Percentiles rank a stretch among this genome's conserved stretches.
These are phyloP conservation scores for Hylaeus volcanicus DNA, from an alignment of 1,140 invertebrate species.

Conservation along the genomic window DNA sequence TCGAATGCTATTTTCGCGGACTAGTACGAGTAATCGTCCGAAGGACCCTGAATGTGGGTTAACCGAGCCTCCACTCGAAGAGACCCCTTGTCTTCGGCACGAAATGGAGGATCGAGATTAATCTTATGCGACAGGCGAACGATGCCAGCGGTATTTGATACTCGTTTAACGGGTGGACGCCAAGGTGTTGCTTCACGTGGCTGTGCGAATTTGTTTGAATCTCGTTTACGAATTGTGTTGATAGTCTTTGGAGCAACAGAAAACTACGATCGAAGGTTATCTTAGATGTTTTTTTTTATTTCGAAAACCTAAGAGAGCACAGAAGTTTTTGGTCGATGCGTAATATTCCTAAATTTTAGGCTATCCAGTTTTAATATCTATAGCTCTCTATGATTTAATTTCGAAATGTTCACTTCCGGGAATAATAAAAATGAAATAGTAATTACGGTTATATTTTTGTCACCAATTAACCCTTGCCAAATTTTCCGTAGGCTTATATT, in stretches of 20 bases:
- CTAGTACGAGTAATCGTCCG: slow-evolving; percentile 31
- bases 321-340: too few species aligned
- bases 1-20: slow-evolving; percentile 59
- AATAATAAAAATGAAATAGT: too few species aligned
- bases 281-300: too few species aligned
- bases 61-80: slow-evolving; percentile 4
- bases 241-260: not conserved
- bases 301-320: too few species aligned
- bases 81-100: slow-evolving; percentile 1
- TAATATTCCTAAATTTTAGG: too few species aligned
- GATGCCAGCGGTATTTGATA: not conserved
- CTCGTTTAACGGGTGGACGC: not conserved
- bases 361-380: too few species aligned
- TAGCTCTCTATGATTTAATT: too few species aligned
- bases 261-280: too few species aligned
- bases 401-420: too few species aligned
- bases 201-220: not conserved
- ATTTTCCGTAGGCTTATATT: too few species aligned
- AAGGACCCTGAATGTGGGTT: slow-evolving; percentile 36
- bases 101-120: slow-evolving; percentile 1
- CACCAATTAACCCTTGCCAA: too few species aligned
- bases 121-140: not conserved
- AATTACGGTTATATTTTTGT: too few species aligned
- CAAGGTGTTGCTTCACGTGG: not conserved
- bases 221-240: not conserved